These are phyloP conservation scores for Oryctes rhinoceros DNA, from an alignment of 1,140 invertebrate genomes.

Conservation along the genomic window DNA sequence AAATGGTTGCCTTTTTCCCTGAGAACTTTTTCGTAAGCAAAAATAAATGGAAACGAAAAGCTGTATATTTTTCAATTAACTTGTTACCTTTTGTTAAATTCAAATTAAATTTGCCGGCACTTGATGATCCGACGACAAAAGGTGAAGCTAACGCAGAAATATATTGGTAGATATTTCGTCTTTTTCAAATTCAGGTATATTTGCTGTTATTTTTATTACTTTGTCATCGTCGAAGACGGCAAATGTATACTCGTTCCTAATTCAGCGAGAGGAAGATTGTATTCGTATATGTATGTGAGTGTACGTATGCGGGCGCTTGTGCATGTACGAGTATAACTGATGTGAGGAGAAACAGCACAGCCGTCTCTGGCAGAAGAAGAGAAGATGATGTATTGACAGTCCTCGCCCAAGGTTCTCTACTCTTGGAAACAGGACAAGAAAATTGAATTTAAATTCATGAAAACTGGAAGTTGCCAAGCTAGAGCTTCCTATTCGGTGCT, in stretches of 20 bases:
- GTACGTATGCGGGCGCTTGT: conserved; percentile 27
- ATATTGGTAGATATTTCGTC: not conserved
- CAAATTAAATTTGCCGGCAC: conserved; percentile 1
- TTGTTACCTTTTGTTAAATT: not conserved
- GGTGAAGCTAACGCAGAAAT: not conserved
- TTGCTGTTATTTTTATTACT: conserved; percentile 41
- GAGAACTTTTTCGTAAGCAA: too few species aligned
- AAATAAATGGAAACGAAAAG: not conserved
- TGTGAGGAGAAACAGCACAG: conserved; percentile 41
- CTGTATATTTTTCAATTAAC: not conserved
- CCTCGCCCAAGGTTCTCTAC: conserved; percentile 45
- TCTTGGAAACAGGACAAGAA: conserved; percentile 54
- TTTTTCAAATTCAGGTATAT: conserved; percentile 36
- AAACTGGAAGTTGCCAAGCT: conserved; percentile 57
- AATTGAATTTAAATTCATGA: conserved; percentile 62
- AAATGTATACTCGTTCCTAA: conserved; percentile 39
- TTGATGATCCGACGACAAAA: conserved; percentile 25
- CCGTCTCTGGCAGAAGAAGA: conserved; percentile 49
- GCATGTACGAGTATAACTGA: conserved; percentile 46
- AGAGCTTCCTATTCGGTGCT: conserved; percentile 39
- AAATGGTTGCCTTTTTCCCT: too few species aligned
- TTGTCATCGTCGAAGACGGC: conserved; percentile 37
- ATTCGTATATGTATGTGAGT: not conserved
- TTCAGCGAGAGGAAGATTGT: conserved; percentile 38
- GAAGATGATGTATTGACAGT: conserved; percentile 60